Evolutionary conservation across 2,113 vertebrate genomes (phyloP).

Genomic region (Abramis brama): DNA sequence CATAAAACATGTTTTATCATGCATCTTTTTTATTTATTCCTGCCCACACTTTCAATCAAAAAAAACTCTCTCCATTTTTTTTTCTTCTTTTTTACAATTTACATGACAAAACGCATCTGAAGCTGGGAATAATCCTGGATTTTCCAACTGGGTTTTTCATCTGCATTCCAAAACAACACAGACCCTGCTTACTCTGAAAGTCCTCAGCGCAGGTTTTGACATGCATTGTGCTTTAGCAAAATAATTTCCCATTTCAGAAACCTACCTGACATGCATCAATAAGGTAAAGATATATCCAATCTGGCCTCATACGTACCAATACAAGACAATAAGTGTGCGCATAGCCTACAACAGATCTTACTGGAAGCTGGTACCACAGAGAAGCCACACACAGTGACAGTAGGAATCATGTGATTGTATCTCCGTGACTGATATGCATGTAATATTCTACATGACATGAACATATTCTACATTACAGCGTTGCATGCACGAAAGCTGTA

Average conservation of each 20-base stretch:
- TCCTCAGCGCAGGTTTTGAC: background rate
- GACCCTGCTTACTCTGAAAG: background rate
- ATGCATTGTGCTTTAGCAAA: background rate
- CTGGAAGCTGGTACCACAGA: background rate
- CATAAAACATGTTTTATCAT: conserved; percentile 5
- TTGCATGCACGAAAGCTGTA: conserved; percentile 4
- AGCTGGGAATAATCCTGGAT: background rate
- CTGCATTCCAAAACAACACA: background rate
- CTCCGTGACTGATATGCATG: background rate
- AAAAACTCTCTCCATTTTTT: background rate
- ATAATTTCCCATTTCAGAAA: background rate
- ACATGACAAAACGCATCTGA: background rate
- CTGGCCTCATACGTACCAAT: background rate
- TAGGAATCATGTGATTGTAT: background rate
- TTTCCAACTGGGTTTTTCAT: background rate
- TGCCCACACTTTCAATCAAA: background rate
- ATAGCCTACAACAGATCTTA: background rate
- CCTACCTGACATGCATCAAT: background rate
- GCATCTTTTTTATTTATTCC: background rate
- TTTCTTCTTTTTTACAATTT: background rate
- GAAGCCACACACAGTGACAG: background rate
- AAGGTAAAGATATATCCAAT: background rate
- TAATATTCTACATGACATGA: conserved; percentile 4
- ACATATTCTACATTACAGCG: background rate
- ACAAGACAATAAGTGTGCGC: background rate